A percentile compares a stretch with the other conserved stretches of the same genome.
Conservation (phyloP, 2,113 vertebrate genomes). For the Polyodon spathula region DNA sequence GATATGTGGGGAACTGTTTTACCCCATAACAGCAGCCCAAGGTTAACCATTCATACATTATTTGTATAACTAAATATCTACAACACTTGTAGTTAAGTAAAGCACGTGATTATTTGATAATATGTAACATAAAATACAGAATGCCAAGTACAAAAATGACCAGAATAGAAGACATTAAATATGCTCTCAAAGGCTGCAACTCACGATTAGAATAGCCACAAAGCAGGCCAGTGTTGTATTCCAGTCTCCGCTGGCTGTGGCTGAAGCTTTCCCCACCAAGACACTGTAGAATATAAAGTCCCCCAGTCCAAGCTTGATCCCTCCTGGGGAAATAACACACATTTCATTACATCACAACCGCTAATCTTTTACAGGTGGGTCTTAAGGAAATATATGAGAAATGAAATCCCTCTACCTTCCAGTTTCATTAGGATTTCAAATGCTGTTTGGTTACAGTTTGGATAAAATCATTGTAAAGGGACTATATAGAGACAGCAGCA, state of each 20-base stretch:
- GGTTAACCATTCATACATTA: no score
- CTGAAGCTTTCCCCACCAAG: constrained; percentile 89
- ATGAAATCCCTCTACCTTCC: no score
- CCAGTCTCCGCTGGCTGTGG: constrained; percentile 85
- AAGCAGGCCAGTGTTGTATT: constrained; percentile 94
- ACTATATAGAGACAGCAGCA: no score
- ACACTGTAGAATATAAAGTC: constrained; percentile 99
- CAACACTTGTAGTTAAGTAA: no score
- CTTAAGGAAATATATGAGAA: no score
- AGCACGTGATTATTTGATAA: not conserved
- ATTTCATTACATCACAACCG: not conserved
- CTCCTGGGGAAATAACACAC: constrained; percentile 52
- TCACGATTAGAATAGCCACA: constrained; percentile 93
- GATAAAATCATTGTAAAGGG: no score
- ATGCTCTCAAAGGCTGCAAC: constrained; percentile 25
- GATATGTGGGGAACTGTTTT: no score
- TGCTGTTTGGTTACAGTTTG: no score
- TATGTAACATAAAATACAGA: not conserved
- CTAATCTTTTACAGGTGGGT: no score
- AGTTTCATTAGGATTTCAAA: no score
- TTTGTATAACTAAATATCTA: no score
- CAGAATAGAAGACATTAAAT: not conserved
- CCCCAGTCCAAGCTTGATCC: constrained; percentile 91
- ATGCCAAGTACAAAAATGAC: not conserved
- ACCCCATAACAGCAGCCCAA: no score